Percentiles rank a stretch among this genome's conserved stretches.
These are phyloP conservation scores for Hydractinia symbiolongicarpus DNA, from an alignment of 30 jellyfish, hydroid and myxozoan species.

Conservation along the genomic window DNA sequence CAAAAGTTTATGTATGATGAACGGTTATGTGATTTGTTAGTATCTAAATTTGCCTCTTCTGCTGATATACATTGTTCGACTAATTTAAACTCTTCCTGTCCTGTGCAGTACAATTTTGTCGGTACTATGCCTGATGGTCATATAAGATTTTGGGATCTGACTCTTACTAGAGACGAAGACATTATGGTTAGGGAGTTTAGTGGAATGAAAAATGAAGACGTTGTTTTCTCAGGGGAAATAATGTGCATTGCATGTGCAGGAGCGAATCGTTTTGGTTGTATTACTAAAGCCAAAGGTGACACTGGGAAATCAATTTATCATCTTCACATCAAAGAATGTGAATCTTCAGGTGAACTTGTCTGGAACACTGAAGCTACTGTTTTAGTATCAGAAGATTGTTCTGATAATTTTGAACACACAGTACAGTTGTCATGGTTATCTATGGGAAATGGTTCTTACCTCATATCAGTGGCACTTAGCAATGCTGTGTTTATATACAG, in stretches of 20 bases:
- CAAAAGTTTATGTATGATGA: conserved; percentile 17
- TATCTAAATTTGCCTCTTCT: conserved; percentile 6
- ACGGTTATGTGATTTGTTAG: background rate
- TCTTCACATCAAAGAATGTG: conserved; percentile 47
- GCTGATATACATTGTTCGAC: conserved; percentile 32
- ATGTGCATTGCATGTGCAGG: conserved; percentile 71
- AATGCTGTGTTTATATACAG: conserved; percentile 40
- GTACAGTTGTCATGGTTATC: conserved; percentile 89
- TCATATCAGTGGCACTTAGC: conserved; percentile 73
- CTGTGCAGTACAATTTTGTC: conserved; percentile 22
- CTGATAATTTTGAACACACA: conserved; percentile 19
- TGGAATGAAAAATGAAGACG: background rate
- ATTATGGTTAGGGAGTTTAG: background rate
- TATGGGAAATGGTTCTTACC: conserved; percentile 75
- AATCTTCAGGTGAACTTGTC: conserved; percentile 76
- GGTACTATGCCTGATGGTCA: conserved; percentile 13
- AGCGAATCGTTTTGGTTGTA: conserved; percentile 66
- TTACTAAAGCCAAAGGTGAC: conserved; percentile 24
- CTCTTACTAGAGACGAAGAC: background rate
- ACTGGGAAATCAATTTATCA: background rate
- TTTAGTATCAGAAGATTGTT: conserved; percentile 36
- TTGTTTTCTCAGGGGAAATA: background rate
- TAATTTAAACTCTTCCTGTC: conserved; percentile 32
- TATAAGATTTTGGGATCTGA: conserved; percentile 30
- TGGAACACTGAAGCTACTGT: conserved; percentile 71